phyloP scores from a whole-genome alignment of 2,113 vertebrate species.

The Clarias batrachus region DNA sequence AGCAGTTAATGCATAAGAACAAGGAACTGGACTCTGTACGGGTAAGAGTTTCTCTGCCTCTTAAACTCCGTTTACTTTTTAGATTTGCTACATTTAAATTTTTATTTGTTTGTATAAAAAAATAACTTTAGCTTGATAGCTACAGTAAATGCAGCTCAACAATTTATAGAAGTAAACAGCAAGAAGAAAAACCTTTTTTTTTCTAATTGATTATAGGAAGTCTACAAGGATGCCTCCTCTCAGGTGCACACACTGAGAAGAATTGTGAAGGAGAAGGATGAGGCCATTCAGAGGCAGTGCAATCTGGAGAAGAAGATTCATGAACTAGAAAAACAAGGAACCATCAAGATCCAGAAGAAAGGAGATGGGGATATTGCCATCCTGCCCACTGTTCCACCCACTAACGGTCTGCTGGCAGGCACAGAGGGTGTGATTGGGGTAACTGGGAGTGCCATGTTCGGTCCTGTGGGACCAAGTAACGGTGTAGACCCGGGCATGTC shows the following conservation, averaged over 20 bases:
- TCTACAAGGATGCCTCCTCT: conserved; percentile 84
- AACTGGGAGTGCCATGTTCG: conserved; percentile 46
- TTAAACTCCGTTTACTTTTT: background rate
- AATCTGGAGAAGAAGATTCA: conserved; percentile 80
- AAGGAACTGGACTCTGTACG: conserved; percentile 75
- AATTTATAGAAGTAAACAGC: background rate
- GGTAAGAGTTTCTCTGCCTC: conserved; percentile 30
- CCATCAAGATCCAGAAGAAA: conserved; percentile 76
- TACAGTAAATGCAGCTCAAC: background rate
- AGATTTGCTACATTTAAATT: background rate
- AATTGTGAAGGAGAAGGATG: conserved; percentile 91
- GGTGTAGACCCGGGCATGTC: conserved; percentile 23
- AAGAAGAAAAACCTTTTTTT: background rate
- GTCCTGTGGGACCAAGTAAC: conserved; percentile 47
- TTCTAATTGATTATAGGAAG: conserved; percentile 71
- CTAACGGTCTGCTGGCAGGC: conserved; percentile 50
- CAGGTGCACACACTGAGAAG: conserved; percentile 85
- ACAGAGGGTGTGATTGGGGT: conserved; percentile 44
- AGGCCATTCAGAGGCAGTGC: conserved; percentile 82
- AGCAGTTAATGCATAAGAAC: conserved; percentile 88
- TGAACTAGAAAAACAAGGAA: conserved; percentile 73
- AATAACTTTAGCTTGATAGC: background rate
- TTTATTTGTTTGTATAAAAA: background rate
- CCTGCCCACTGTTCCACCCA: conserved; percentile 49
- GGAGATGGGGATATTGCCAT: conserved; percentile 75